Conservation (phyloP, 2,113 vertebrate species). For the Sinocyclocheilus grahami region DNA sequence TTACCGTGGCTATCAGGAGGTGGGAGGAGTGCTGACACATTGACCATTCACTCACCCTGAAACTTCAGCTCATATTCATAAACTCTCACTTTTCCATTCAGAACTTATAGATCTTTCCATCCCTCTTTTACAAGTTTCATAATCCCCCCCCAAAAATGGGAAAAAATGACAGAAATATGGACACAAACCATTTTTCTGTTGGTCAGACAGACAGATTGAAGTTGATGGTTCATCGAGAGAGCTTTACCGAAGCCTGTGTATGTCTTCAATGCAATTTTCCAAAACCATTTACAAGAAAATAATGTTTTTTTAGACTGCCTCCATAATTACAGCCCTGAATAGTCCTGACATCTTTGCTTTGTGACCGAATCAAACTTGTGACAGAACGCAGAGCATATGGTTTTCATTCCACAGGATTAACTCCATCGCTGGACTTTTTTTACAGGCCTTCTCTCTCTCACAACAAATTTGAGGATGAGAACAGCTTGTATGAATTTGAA, state of each 20-base stretch:
- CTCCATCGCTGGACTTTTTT: constrained; percentile 25
- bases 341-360: constrained; percentile 30
- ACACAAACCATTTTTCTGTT: neutral
- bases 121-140: neutral
- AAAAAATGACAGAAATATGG: constrained; percentile 6
- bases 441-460: constrained; percentile 8
- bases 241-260: constrained; percentile 5
- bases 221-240: constrained; percentile 16
- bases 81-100: neutral
- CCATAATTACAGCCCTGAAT: constrained; percentile 41
- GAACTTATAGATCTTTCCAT: neutral
- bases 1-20: constrained; percentile 98
- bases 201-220: constrained; percentile 4
- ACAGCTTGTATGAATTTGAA: constrained; percentile 32
- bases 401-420: constrained; percentile 46
- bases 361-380: constrained; percentile 40
- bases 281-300: constrained; percentile 48
- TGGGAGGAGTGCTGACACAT: constrained; percentile 62
- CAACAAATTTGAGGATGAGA: constrained; percentile 15
- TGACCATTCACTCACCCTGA: constrained; percentile 28
- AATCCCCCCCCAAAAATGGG: neutral
- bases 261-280: constrained; percentile 22
- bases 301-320: constrained; percentile 50
- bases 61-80: neutral
- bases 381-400: constrained; percentile 31